Base-by-base conservation (phyloP, 30 jellyfish, hydroid and myxozoan species). In the Aurelia coerulea region DNA sequence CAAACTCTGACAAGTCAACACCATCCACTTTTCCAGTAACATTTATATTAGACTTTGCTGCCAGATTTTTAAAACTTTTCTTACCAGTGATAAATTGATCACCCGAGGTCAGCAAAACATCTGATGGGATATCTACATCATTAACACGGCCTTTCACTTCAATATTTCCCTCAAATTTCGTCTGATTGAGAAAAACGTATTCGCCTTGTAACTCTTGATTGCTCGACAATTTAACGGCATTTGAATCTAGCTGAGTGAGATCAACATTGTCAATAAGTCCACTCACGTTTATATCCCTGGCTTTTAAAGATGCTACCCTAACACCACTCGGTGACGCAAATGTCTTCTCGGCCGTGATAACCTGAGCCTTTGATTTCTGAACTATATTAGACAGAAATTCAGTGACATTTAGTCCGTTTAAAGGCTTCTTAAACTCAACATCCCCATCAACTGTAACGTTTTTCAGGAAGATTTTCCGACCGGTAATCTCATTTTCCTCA, bases 1-100 rank as follows among this genome's bases (percentile, higher is more conserved):
- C 96, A 33, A 94, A 86, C 63, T 88, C 90, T 17, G 89, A 80
- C 1, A 94, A 60, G 68, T 94, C 93, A 39, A 94, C 94, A 23
- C 98, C 98, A 58, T 94, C 98, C 66, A 94, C 86, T 29, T 67
- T 73, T 2, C 97, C 97, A 10, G 89, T 52, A 1, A 94, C 65
- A 15, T 78, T 33, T 42, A 94, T 59, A 59, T 73, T 68, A 35
- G 73, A 81, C 59, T 56, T 67, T 5, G 74, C 88, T 31, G 34
- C 71, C 39, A 89, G 74, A 65, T 94, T 72, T 33, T 42, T 29
- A 64, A 94, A 94, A 64, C 39, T 33, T 34, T 83, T 78, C 39
- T 16, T 5, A 2, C 96, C 92, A 5, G 85, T 50, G 58, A 88
- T 67, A 42, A 17, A n/a, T 66, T 94, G 97, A 31, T 94, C 90